Evolutionary conservation across 2,113 vertebrate genomes (phyloP), one percentile per base, ranked within the genome.

Genomic region (Sciurus niger): DNA sequence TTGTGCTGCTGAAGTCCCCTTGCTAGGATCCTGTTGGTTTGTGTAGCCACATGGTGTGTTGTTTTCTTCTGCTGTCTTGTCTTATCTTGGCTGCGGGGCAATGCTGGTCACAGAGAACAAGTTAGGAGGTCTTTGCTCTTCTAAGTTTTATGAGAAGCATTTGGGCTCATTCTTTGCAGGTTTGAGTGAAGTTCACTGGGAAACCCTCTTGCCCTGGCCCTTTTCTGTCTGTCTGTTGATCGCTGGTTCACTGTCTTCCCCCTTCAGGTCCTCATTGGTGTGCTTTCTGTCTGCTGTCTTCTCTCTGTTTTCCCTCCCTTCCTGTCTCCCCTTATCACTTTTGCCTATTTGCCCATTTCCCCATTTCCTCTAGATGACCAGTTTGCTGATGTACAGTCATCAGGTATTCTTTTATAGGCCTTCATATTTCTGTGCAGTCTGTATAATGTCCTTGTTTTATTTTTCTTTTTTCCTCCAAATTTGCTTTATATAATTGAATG

Each of bases 401-500:
- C 51, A 60, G 28, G 9, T 73, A 13, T 72, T 63, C 68, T 51
- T 7, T 63, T 87, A 43, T 7, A 48, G 10, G 48, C 28, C 30
- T 63, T 88, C 20, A 6, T 22, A 8, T 58, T 58, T 6, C 18
- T 58, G 6, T 60, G 68, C 55, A 73, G n/a, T 30, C 51, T 76
- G 18, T 25, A 2, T 34, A 40, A 20, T 55, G 20, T 28, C 48
- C 14, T 58, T 58, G 55, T 9, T 60, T 74, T 89, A 11, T 48
- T 48, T 48, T 48, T 48, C 46, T 48, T 48, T 48, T 48, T 48
- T 9, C 97, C 90, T 98, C 96, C 97, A 96, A 97, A 96, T 97
- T 97, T 98, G 96, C 97, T 98, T 98, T 97, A 88, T 98, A 97
- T 98, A 97, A 98, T 92, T 97, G 97, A 94, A 89, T 97, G 84